phyloP scores from a whole-genome alignment of 1,140 invertebrate species.

The Cherax quadricarinatus region DNA sequence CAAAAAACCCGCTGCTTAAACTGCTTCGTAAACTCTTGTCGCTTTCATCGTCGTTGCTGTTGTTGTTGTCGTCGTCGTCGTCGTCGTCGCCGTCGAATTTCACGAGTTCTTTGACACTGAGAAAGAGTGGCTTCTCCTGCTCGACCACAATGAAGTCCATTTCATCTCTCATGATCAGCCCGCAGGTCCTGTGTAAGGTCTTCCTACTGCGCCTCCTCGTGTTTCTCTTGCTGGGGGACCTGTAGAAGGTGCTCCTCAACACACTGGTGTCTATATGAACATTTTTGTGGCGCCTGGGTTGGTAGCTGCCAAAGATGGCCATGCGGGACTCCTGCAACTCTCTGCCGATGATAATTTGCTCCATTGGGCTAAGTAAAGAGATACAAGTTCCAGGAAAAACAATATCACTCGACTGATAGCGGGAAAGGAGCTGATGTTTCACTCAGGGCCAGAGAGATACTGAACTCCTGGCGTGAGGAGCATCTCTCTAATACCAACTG shows the following conservation, averaged over 20 bases:
- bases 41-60: background rate
- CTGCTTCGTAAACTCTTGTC: background rate
- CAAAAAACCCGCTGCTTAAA: conserved; percentile 34
- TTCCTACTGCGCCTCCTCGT: background rate
- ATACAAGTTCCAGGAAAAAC: no score
- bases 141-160: background rate
- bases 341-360: conserved; percentile 25
- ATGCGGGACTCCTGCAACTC: conserved; percentile 17
- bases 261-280: background rate
- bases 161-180: background rate
- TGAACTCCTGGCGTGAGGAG: no score
- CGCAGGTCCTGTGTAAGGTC: background rate
- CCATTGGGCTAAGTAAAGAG: background rate
- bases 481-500: no score
- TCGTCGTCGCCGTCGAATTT: conserved; percentile 2
- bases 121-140: background rate
- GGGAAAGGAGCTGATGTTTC: no score
- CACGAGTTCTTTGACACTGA: conserved; percentile 5
- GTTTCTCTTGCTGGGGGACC: conserved; percentile 8
- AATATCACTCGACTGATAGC: no score
- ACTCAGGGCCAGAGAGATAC: no score
- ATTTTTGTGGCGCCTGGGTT: conserved; percentile 14
- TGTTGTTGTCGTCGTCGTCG: background rate
- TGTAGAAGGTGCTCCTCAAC: background rate
- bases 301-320: conserved; percentile 31